Conservation (phyloP, 2,797 vertebrate genomes). For the Acomys russatus region DNA sequence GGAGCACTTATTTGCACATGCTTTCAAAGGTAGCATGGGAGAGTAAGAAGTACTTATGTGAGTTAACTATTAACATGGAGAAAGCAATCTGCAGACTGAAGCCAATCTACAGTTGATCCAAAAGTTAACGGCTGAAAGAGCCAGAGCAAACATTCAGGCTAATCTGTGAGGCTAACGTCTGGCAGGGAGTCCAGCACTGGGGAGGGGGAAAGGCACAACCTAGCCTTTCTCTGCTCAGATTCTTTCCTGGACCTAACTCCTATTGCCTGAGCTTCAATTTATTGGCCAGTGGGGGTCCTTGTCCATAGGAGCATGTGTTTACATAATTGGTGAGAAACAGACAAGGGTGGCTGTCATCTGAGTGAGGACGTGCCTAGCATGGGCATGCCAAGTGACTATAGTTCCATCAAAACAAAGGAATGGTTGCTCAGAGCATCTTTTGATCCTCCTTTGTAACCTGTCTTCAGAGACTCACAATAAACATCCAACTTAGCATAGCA, state of each 20-base stretch:
- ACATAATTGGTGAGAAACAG: conserved; percentile 15
- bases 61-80: conserved; percentile 85
- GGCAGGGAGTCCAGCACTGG: conserved; percentile 76
- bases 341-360: not conserved
- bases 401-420: not conserved
- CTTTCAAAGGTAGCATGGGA: conserved; percentile 75
- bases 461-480: not conserved
- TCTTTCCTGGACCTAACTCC: conserved; percentile 70
- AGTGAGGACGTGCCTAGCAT: not conserved
- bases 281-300: not conserved
- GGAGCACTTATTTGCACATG: conserved; percentile 58
- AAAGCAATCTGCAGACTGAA: conserved; percentile 82
- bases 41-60: conserved; percentile 83
- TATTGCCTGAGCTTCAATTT: not conserved
- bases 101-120: conserved; percentile 87
- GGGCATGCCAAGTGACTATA: not conserved
- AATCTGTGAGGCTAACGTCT: conserved; percentile 81
- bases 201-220: conserved; percentile 74
- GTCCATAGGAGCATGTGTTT: conserved; percentile 25
- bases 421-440: not conserved
- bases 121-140: conserved; percentile 86
- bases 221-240: conserved; percentile 62
- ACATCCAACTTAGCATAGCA: not conserved
- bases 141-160: conserved; percentile 83
- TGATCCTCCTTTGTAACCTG: not conserved